phyloP scores from a whole-genome alignment of 2,797 vertebrate species.

The Clarias pachynema region DNA sequence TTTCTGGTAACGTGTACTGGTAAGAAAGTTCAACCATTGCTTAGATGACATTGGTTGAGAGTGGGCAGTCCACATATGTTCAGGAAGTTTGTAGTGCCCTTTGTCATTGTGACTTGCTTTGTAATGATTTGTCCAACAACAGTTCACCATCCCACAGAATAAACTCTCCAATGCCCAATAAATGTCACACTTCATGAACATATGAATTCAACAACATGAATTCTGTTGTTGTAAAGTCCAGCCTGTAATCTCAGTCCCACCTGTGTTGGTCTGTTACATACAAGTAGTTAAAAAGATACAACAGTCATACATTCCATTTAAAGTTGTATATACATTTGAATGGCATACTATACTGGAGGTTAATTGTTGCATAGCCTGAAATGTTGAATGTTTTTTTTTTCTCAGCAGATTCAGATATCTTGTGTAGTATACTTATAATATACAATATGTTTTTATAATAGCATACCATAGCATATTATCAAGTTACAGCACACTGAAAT shows the following conservation, averaged over 20 bases:
- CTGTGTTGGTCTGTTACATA: constrained; percentile 33
- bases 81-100: constrained; percentile 22
- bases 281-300: constrained; percentile 44
- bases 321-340: constrained; percentile 50
- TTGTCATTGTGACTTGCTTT: constrained; percentile 28
- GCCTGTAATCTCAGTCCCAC: constrained; percentile 17
- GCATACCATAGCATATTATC: constrained; percentile 48
- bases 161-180: neutral
- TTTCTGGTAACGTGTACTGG: neutral
- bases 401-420: constrained; percentile 34
- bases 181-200: neutral
- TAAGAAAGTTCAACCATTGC: constrained; percentile 2
- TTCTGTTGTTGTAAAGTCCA: constrained; percentile 15
- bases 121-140: constrained; percentile 11
- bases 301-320: constrained; percentile 58
- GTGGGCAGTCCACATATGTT: neutral
- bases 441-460: constrained; percentile 36
- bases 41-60: neutral
- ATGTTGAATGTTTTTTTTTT: constrained; percentile 42
- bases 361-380: constrained; percentile 61
- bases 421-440: constrained; percentile 40
- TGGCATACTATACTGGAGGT: constrained; percentile 53
- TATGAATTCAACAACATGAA: too few species aligned
- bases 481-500: constrained; percentile 50
- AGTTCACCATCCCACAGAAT: neutral